These are phyloP conservation scores for Cephalopholis sonnerati DNA, from an alignment of 2,113 vertebrate genomes.

Conservation along the genomic window DNA sequence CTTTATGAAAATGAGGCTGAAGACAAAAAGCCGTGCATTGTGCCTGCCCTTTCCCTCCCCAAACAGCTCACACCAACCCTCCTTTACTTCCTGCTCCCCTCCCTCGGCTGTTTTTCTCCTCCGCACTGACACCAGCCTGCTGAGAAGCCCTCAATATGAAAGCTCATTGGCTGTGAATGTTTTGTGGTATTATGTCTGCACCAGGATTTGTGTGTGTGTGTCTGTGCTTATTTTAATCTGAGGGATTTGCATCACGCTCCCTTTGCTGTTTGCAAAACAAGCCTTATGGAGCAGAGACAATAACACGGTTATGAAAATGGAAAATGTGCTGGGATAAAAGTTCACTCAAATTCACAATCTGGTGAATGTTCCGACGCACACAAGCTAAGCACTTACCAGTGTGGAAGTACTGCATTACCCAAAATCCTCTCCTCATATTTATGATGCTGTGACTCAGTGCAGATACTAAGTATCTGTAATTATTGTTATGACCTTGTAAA, in stretches of 20 bases:
- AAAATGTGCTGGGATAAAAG: conserved; percentile 25
- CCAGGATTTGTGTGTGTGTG: conserved; percentile 58
- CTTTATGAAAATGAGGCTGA: conserved; percentile 79
- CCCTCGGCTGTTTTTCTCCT: conserved; percentile 43
- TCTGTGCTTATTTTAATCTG: conserved; percentile 61
- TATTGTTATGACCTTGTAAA: not conserved
- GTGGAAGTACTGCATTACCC: not conserved
- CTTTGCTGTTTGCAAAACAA: conserved; percentile 59
- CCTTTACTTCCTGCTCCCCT: conserved; percentile 13
- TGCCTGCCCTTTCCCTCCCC: conserved; percentile 42
- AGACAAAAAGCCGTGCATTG: conserved; percentile 69
- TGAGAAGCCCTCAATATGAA: conserved; percentile 52
- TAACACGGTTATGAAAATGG: conserved; percentile 36
- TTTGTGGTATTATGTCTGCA: conserved; percentile 64
- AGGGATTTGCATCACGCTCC: conserved; percentile 55
- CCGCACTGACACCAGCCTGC: conserved; percentile 36
- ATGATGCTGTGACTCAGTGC: not conserved
- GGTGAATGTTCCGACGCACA: not conserved
- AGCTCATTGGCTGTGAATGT: conserved; percentile 58
- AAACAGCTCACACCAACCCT: not conserved
- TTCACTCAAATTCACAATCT: conserved; percentile 10
- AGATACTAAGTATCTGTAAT: not conserved
- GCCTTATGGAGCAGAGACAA: conserved; percentile 30
- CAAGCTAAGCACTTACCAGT: not conserved
- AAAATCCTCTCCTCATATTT: conserved; percentile 2